Evolutionary conservation across 2,113 vertebrate genomes (phyloP).

Genomic region (Paedocypris sp.): DNA sequence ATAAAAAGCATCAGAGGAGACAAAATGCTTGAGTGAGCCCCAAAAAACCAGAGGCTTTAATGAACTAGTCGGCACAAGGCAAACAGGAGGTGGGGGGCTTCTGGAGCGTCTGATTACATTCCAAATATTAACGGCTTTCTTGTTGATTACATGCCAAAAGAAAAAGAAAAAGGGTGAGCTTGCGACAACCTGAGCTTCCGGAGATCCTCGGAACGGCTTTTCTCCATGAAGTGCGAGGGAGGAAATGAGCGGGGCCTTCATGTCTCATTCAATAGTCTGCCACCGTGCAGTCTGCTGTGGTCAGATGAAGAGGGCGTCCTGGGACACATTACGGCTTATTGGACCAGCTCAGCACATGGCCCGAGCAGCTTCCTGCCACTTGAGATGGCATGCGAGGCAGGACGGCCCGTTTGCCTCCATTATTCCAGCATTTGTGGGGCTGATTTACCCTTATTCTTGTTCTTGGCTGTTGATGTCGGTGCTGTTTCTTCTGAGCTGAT

Average conservation of each 20-base stretch:
- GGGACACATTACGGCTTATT: constrained; percentile 70
- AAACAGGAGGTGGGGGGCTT: no score
- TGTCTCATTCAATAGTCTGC: constrained; percentile 65
- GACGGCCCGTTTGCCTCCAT: constrained; percentile 57
- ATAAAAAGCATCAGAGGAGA: constrained; percentile 55
- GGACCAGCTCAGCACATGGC: constrained; percentile 61
- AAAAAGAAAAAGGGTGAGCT: constrained; percentile 39
- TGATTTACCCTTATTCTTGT: no score
- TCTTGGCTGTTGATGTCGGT: no score
- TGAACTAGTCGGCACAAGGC: constrained; percentile 51
- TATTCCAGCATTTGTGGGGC: constrained; percentile 63
- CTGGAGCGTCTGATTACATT: no score
- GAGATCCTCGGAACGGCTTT: constrained; percentile 23
- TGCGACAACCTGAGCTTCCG: constrained; percentile 18
- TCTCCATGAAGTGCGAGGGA: constrained; percentile 40
- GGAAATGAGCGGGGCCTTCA: constrained; percentile 49
- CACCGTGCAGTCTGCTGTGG: constrained; percentile 63
- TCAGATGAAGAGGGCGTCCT: constrained; percentile 61
- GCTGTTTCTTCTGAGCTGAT: no score
- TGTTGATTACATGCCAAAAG: constrained; percentile 20
- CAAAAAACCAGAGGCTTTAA: constrained; percentile 44
- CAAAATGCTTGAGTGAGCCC: constrained; percentile 44
- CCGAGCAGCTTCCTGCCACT: constrained; percentile 60
- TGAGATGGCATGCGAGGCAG: constrained; percentile 48
- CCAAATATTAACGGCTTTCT: constrained; percentile 52